Base-by-base conservation (phyloP, 2,113 vertebrate genomes). In the Cheilinus undulatus region DNA sequence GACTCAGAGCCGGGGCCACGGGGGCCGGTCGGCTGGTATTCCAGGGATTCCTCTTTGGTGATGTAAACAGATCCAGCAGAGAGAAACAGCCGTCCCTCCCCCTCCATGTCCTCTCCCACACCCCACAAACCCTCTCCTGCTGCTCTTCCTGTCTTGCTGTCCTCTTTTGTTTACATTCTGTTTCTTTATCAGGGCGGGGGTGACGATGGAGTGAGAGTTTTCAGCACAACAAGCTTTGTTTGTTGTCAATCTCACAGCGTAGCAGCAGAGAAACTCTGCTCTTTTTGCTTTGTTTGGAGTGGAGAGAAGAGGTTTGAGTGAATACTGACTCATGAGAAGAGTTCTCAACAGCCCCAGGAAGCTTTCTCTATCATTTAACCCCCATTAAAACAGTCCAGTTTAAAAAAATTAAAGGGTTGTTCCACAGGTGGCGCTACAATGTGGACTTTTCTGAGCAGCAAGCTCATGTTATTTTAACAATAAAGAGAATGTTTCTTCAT, bases 21-120 rank as follows among this genome's bases (percentile, higher is more conserved):
- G 62, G 38, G 53, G 51, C 69, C 62, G 42, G 45, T 30, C 59
- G 12, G 27, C 14, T 73, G 1, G 70, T 86, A 62, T 83, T 86
- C 78, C 86, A 65, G 80, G 66, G 88, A 91, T 91, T 91, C 88
- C 86, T 87, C 60, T 62, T 19, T 49, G 76, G 51, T 88, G 88
- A 89, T 79, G 87, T 89, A 80, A 89, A 87, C 73, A 57, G 34
- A 52, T 24, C 2, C 9, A 72, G 34, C 45, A 74, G 53, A 79
- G 61, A 69, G 68, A 9, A 45, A 13, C 53, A 51, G 36, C 77
- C 40, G 23, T 30, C 69, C 51, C 66, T 43, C 13, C 34, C 27
- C 57, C 36, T 8, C 71, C 42, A 26, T 9, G 8, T 48, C 63
- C 57, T 73, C 62, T 79, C 48, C 63, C 76, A 65, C 82, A 68